These are phyloP conservation scores for Amorpha juglandis DNA, from an alignment of 2,888 invertebrate genomes.

Conservation along the genomic window DNA sequence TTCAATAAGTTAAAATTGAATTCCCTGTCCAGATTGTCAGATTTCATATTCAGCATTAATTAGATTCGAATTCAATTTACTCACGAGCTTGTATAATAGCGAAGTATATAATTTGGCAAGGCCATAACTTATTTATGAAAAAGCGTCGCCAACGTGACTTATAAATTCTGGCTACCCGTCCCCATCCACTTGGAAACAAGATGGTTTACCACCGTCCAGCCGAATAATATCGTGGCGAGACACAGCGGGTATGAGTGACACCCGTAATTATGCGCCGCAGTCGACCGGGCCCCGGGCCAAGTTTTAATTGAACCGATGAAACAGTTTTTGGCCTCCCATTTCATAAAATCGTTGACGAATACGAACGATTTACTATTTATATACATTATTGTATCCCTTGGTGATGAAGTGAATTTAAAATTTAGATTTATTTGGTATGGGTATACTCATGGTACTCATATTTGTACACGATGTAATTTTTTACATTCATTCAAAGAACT, in stretches of 20 bases:
- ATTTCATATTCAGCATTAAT: slow-evolving; percentile 21
- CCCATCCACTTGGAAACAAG: slow-evolving; percentile 20
- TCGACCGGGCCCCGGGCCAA: slow-evolving; percentile 40
- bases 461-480: no score
- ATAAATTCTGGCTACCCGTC: slow-evolving; percentile 9
- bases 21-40: slow-evolving; percentile 3
- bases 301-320: slow-evolving; percentile 67
- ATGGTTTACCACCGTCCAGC: slow-evolving; percentile 19
- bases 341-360: slow-evolving; percentile 42
- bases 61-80: slow-evolving; percentile 18
- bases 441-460: no score
- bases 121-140: slow-evolving; percentile 23
- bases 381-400: slow-evolving; percentile 1
- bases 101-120: neutral
- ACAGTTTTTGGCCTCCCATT: slow-evolving; percentile 49
- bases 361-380: slow-evolving; percentile 26
- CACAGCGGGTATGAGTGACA: slow-evolving; percentile 44
- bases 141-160: slow-evolving; percentile 22
- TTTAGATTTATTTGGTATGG: neutral
- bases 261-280: slow-evolving; percentile 48
- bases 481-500: no score
- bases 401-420: neutral
- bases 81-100: slow-evolving; percentile 15
- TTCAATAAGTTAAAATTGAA: slow-evolving; percentile 10
- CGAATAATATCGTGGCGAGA: slow-evolving; percentile 16